Evolutionary conservation across 2,888 invertebrate species (phyloP), one percentile per base, ranked within the genome.

Genomic region (Lathronympha strigana): DNA sequence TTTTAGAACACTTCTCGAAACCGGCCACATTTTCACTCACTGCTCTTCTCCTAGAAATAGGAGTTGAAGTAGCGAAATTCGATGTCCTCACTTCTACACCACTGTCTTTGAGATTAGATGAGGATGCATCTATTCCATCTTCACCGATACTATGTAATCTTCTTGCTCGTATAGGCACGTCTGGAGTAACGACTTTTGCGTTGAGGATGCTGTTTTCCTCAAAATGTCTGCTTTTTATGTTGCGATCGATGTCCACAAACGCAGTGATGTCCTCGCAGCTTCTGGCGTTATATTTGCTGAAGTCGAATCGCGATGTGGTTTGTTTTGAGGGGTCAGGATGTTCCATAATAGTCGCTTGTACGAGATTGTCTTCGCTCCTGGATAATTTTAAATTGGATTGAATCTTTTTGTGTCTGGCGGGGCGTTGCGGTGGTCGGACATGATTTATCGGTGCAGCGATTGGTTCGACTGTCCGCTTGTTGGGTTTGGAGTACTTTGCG

Each of bases 401-500:
- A 70, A 68, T 63, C 69, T 78, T 82, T 70, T 80, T 83, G 17
- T 77, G 75, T 69, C 91, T 81, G 31, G 83, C 86, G 25, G 92
- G 91, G 25, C 85, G 83, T 63, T 77, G 90, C 55, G 83, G 80
- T 70, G 75, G 72, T 64, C 81, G 80, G 36, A 78, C 73, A 71
- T 71, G 69, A 69, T 76, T 76, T 36, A 78, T 80, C 68, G 78
- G 71, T 36, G 77, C 68, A n/a, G 69, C 72, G 69, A 74, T 72
- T 74, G 82, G 81, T 72, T 87, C 87, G 83, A 83, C 85, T 78
- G 88, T 72, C 79, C 87, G 84, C 81, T 83, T 86, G 75, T 81
- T 84, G 71, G 88, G 84, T 75, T 81, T 87, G 66, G 92, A 92
- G 81, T 92, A 92, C 83, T 92, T 92, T 81, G 91, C 86, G 86